Percentiles rank a stretch among this genome's conserved stretches.
phyloP scores from a whole-genome alignment of 2,888 invertebrate species.

The Glyphotaelius pellucidus region DNA sequence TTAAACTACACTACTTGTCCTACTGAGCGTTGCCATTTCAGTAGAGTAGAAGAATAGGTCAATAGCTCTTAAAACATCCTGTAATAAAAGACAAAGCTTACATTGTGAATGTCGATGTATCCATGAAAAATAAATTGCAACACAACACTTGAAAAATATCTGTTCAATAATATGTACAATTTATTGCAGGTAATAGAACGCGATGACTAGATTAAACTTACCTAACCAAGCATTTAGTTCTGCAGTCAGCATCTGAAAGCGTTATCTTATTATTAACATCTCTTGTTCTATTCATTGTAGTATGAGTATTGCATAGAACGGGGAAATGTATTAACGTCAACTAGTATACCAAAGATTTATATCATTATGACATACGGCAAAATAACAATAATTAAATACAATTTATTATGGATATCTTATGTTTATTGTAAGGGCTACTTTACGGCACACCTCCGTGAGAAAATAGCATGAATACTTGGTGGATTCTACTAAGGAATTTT shows the following conservation, averaged over 20 bases:
- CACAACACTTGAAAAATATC: not conserved
- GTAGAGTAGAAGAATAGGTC: not conserved
- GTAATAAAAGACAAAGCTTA: not conserved
- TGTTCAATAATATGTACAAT: not conserved
- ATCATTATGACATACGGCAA: not conserved
- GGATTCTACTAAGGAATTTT: not conserved
- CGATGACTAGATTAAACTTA: not conserved
- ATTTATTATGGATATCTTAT: not conserved
- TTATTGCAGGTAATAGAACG: not conserved
- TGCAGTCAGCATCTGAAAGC: not conserved
- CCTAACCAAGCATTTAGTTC: not conserved
- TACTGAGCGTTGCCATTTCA: not conserved
- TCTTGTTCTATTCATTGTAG: not conserved
- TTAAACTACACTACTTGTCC: not conserved
- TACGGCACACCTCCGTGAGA: not conserved
- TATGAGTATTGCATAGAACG: not conserved
- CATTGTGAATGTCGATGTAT: not conserved
- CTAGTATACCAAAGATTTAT: not conserved
- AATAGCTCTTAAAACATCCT: not conserved
- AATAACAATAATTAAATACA: not conserved
- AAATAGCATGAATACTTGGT: not conserved
- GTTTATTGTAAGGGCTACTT: not conserved
- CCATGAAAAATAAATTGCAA: not conserved
- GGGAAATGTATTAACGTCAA: not conserved
- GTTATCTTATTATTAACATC: not conserved